A percentile compares a stretch with the other conserved stretches of the same genome.
Evolutionary conservation across 1,140 invertebrate species (phyloP).

Genomic region (Drosophila miranda): DNA sequence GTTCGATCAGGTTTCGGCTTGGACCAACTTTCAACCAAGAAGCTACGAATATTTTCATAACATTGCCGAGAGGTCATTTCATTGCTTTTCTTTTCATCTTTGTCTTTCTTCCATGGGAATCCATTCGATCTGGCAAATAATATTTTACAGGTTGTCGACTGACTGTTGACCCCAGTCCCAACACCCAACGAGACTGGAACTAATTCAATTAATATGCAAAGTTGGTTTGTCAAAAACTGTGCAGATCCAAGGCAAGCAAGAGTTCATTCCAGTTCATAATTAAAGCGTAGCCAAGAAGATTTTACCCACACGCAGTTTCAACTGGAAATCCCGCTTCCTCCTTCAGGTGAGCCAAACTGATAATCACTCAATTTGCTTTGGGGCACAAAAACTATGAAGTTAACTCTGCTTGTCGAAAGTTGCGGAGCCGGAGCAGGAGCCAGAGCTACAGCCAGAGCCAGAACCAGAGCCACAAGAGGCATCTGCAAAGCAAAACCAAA

Average conservation of each 20-base stretch:
- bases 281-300: constrained; percentile 49
- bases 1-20: no score
- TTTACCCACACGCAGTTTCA: constrained; percentile 52
- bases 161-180: constrained; percentile 9
- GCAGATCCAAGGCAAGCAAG: constrained; percentile 9
- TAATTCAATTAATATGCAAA: constrained; percentile 67
- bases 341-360: constrained; percentile 69
- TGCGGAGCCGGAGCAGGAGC: background rate
- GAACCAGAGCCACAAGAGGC: no score
- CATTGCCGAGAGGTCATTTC: no score
- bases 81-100: no score
- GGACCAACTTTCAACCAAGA: no score
- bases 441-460: background rate
- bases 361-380: constrained; percentile 76
- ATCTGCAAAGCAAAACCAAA: constrained; percentile 19
- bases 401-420: constrained; percentile 66
- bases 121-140: no score
- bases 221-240: constrained; percentile 24
- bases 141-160: background rate
- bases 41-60: no score
- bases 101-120: no score
- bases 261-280: constrained; percentile 39
- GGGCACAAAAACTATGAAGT: constrained; percentile 73
- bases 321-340: background rate
- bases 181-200: constrained; percentile 21